These are phyloP conservation scores for Dicroscelio sp. DNA, from an alignment of 2,888 invertebrate genomes.

Conservation along the genomic window DNA sequence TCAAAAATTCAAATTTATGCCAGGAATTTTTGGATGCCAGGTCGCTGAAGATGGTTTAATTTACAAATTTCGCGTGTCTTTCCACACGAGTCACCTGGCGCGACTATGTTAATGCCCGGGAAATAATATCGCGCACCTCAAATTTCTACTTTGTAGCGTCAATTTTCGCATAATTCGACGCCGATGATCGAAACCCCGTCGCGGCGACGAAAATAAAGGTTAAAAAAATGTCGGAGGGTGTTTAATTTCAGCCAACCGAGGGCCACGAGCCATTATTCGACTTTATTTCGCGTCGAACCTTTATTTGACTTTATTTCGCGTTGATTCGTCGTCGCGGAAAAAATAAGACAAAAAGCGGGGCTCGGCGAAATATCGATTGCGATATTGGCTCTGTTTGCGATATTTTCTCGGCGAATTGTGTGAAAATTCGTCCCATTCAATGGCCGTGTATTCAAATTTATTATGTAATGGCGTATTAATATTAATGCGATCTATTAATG, in stretches of 20 bases:
- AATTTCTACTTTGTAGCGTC: constrained; percentile 53
- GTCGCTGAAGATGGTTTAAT: too few species aligned
- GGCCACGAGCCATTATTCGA: neutral
- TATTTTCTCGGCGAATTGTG: constrained; percentile 16
- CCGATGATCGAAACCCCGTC: constrained; percentile 46
- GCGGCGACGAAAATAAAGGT: too few species aligned
- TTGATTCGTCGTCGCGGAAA: too few species aligned
- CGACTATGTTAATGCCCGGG: neutral
- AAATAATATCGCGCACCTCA: constrained; percentile 44
- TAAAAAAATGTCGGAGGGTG: constrained; percentile 23
- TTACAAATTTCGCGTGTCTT: neutral
- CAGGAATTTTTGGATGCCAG: too few species aligned
- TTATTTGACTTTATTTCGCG: too few species aligned
- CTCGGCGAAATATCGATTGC: constrained; percentile 29
- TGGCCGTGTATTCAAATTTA: constrained; percentile 32
- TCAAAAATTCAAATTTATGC: neutral
- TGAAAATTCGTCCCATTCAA: constrained; percentile 37
- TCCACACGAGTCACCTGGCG: neutral
- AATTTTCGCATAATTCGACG: constrained; percentile 62
- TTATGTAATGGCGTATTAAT: constrained; percentile 60
- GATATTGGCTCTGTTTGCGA: neutral
- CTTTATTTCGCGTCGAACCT: constrained; percentile 22
- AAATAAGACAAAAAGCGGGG: neutral
- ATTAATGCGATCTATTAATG: constrained; percentile 64
- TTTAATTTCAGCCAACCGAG: constrained; percentile 56